Evolutionary conservation across 1,140 invertebrate genomes (phyloP).

Genomic region (Trichonephila inaurata): DNA sequence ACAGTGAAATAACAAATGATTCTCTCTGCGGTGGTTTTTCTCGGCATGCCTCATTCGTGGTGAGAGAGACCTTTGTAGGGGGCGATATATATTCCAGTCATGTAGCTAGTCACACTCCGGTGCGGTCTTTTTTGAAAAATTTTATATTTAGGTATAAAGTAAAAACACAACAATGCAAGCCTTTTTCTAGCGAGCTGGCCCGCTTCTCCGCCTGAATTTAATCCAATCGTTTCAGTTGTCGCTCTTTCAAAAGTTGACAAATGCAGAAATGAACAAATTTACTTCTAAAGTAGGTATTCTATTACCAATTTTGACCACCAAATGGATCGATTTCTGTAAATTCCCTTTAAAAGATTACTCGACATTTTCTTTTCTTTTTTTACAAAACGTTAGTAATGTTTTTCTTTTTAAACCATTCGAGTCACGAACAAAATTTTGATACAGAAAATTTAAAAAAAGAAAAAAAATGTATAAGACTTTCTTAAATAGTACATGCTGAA

Average conservation of each 20-base stretch:
- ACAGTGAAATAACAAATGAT: neutral
- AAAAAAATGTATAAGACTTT: too few relatives aligned
- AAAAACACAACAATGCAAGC: slow-evolving; percentile 50
- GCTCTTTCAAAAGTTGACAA: slow-evolving; percentile 59
- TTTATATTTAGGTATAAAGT: slow-evolving; percentile 66
- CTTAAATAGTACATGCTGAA: too few relatives aligned
- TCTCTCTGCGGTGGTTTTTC: slow-evolving; percentile 40
- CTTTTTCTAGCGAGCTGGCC: slow-evolving; percentile 71
- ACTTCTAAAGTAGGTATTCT: neutral
- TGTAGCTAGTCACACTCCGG: slow-evolving; percentile 69
- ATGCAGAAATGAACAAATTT: slow-evolving; percentile 57
- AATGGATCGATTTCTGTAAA: too few relatives aligned
- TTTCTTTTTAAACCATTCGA: too few relatives aligned
- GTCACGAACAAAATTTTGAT: too few relatives aligned
- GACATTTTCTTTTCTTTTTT: too few relatives aligned
- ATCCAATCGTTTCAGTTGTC: slow-evolving; percentile 62
- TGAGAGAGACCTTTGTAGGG: slow-evolving; percentile 60
- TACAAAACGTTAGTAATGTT: too few relatives aligned
- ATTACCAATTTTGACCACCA: too few relatives aligned
- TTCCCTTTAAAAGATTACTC: too few relatives aligned
- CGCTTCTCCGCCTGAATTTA: slow-evolving; percentile 49
- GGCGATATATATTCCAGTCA: slow-evolving; percentile 60
- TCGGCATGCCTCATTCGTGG: neutral
- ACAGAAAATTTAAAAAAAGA: too few relatives aligned
- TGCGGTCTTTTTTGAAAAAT: slow-evolving; percentile 47